These are phyloP conservation scores for Distichodus sexfasciatus DNA, from an alignment of 2,797 vertebrate genomes.

Conservation along the genomic window DNA sequence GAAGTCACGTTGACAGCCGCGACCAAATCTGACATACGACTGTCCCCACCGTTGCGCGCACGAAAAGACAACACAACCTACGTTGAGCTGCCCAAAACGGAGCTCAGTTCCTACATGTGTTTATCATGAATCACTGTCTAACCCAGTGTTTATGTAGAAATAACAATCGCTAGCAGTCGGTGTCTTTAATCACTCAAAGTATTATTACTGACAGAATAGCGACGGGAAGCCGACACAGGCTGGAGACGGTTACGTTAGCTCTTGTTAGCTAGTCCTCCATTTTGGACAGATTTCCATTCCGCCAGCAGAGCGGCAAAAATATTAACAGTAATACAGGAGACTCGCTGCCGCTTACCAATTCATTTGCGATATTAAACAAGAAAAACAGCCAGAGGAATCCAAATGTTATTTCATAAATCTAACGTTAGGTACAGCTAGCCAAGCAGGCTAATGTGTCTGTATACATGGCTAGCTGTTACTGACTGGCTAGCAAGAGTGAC, in stretches of 20 bases:
- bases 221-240: conserved; percentile 8
- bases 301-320: neutral
- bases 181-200: neutral
- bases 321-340: neutral
- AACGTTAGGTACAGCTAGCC: conserved; percentile 15
- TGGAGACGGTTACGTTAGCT: conserved; percentile 10
- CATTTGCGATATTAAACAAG: neutral
- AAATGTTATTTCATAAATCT: neutral
- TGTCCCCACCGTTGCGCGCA: conserved; percentile 60
- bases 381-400: neutral
- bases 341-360: too few relatives aligned
- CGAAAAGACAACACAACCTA: conserved; percentile 43
- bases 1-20: conserved; percentile 44
- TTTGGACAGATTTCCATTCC: conserved; percentile 38
- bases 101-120: neutral
- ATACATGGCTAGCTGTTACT: conserved; percentile 23
- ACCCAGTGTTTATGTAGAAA: neutral
- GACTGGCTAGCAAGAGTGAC: conserved; percentile 61
- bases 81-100: neutral
- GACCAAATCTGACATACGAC: conserved; percentile 65
- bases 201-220: neutral
- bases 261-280: conserved; percentile 47
- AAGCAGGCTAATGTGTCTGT: conserved; percentile 38
- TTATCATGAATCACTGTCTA: neutral
- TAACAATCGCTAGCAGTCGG: neutral